phyloP scores from a whole-genome alignment of 2,888 invertebrate species.

The Tetragonisca angustula region DNA sequence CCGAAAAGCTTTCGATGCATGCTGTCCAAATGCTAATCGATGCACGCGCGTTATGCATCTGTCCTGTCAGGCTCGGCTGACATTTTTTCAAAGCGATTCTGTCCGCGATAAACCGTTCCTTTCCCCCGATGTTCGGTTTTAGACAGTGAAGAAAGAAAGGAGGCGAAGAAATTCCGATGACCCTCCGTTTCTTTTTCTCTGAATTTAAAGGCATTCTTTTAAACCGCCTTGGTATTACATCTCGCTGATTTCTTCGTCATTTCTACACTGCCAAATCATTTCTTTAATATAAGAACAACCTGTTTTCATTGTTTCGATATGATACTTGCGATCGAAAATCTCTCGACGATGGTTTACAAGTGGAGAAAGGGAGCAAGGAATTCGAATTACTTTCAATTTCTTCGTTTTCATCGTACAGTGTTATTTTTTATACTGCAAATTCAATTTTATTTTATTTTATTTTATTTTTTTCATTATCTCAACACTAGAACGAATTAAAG shows the following conservation, averaged over 20 bases:
- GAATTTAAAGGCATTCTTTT: not conserved
- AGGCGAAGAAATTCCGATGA: not conserved
- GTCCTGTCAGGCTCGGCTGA: conserved; percentile 34
- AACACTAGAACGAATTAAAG: no score
- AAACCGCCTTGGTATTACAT: not conserved
- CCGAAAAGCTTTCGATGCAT: conserved; percentile 50
- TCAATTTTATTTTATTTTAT: no score
- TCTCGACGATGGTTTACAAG: no score
- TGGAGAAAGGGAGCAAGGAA: no score
- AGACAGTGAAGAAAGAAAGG: not conserved
- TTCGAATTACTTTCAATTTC: no score
- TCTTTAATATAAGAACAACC: not conserved
- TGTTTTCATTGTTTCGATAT: not conserved
- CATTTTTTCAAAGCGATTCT: conserved; percentile 38
- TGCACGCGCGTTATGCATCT: conserved; percentile 67
- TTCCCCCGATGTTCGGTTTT: not conserved
- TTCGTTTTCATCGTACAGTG: no score
- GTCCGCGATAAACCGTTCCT: conserved; percentile 48
- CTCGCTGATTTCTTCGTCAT: not conserved
- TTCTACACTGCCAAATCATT: not conserved
- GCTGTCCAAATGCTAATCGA: conserved; percentile 66
- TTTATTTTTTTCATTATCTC: no score
- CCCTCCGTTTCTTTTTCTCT: not conserved
- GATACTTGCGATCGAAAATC: no score
- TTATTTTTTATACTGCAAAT: no score